A percentile compares a stretch with the other conserved stretches of the same genome.
Evolutionary conservation across 2,888 invertebrate genomes (phyloP).

Genomic region (Tenthredo livida): DNA sequence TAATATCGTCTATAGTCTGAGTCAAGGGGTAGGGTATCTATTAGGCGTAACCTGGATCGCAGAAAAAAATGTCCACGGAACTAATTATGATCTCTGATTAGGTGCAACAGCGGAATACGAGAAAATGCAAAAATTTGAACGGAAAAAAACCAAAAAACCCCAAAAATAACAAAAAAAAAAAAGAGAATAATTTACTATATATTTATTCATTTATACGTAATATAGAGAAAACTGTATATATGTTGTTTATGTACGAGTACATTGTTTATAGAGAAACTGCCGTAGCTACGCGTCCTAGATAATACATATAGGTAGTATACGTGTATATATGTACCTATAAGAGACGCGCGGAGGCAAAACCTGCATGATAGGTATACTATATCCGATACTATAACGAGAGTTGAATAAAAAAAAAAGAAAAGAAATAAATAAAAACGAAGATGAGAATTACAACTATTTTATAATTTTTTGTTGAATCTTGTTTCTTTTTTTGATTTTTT

Average conservation of each 20-base stretch:
- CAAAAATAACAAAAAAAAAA: not conserved
- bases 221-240: not conserved
- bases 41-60: too few relatives aligned
- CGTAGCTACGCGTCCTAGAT: not conserved
- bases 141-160: not conserved
- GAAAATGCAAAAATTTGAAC: not conserved
- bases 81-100: too few relatives aligned
- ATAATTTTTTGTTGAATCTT: not conserved
- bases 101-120: not conserved
- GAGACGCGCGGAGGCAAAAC: not conserved
- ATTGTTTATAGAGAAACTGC: not conserved
- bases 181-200: not conserved
- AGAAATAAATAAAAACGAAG: not conserved
- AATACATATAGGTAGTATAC: not conserved
- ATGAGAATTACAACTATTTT: not conserved
- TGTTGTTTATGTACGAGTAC: too few relatives aligned
- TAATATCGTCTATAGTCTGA: too few relatives aligned
- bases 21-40: too few relatives aligned
- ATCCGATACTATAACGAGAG: not conserved
- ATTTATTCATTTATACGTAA: not conserved
- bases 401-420: not conserved
- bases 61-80: too few relatives aligned
- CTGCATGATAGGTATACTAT: not conserved
- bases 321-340: not conserved
- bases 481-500: not conserved